Conservation (phyloP, 2,888 invertebrate genomes). For the Argyresthia albistria region DNA sequence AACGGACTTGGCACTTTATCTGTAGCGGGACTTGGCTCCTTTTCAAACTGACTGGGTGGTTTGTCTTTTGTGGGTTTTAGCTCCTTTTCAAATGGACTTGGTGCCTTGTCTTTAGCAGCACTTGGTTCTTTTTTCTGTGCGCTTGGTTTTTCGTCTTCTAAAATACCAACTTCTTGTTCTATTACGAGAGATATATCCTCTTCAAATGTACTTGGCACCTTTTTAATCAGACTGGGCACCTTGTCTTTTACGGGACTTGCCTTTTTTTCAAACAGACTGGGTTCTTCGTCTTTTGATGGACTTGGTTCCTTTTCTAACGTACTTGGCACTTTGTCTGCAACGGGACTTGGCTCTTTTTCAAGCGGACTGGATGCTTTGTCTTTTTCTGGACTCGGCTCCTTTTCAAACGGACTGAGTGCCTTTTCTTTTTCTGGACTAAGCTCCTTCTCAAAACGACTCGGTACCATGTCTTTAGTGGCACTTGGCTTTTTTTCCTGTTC, state of each 20-base stretch:
- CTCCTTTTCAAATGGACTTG: neutral
- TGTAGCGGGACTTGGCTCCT: neutral
- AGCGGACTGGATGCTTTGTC: neutral
- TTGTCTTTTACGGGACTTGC: neutral
- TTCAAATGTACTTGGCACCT: neutral
- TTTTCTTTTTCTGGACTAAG: neutral
- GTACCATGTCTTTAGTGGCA: neutral
- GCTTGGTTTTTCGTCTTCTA: neutral
- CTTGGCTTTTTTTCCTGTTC: neutral
- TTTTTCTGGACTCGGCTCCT: neutral
- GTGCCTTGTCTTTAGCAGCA: neutral
- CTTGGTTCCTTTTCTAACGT: neutral
- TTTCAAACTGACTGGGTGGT: neutral
- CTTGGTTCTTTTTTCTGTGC: neutral
- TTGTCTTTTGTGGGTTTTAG: neutral
- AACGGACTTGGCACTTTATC: neutral
- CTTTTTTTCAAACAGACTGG: neutral
- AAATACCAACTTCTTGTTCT: neutral
- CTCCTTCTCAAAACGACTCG: neutral
- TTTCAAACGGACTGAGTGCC: neutral
- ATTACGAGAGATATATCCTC: neutral
- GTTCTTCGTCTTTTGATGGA: neutral
- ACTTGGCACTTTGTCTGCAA: neutral
- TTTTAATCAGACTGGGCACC: neutral
- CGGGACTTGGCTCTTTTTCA: conserved; percentile 8